Evolutionary conservation across 92 coral and sea anemone species (phyloP).

Genomic region (Ricordea florida): DNA sequence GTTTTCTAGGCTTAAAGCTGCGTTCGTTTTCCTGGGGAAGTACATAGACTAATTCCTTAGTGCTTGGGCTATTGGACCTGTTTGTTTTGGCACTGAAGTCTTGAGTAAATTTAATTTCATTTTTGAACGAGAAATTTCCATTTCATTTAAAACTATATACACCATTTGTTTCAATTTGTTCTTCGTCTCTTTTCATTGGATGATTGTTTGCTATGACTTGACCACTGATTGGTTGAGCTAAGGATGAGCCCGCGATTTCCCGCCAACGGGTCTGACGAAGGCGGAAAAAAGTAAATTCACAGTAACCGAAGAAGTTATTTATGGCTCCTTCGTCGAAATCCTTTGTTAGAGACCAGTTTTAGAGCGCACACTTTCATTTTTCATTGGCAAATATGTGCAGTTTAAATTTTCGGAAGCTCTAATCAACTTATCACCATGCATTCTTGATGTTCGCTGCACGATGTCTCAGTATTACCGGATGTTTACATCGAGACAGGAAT

Average conservation of each 20-base stretch:
- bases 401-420: slow-evolving; percentile 22
- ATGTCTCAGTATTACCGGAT: background rate
- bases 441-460: background rate
- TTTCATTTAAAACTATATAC: slow-evolving; percentile 15
- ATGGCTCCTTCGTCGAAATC: background rate
- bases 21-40: too few species aligned
- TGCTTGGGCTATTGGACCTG: too few species aligned
- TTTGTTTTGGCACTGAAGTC: too few species aligned
- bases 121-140: slow-evolving; percentile 19
- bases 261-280: too few species aligned
- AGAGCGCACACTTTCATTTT: background rate
- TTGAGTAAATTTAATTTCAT: too few species aligned
- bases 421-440: background rate
- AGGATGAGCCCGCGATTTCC: slow-evolving; percentile 25
- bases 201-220: too few species aligned
- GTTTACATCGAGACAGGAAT: slow-evolving; percentile 5
- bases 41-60: too few species aligned
- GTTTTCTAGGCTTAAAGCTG: too few species aligned
- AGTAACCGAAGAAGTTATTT: background rate
- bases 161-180: too few species aligned
- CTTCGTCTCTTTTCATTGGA: background rate
- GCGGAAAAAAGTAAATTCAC: background rate
- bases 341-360: background rate
- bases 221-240: too few species aligned
- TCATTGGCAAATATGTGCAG: background rate